phyloP scores from a whole-genome alignment of 2,888 invertebrate genomes.

The Nymphalis c-album region DNA sequence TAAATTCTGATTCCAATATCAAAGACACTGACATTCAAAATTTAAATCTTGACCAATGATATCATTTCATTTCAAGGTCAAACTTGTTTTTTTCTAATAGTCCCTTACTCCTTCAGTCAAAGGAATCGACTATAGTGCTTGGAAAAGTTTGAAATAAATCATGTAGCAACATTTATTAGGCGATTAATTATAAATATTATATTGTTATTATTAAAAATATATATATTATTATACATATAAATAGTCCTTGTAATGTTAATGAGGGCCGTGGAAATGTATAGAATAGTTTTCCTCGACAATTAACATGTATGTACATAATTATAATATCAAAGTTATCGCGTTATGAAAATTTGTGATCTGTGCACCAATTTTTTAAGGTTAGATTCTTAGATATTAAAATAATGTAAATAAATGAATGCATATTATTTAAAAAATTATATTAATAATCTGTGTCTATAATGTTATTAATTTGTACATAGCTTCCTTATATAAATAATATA shows the following conservation, averaged over 20 bases:
- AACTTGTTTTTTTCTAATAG: too few relatives aligned
- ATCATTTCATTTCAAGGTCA: too few relatives aligned
- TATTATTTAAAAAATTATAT: background rate
- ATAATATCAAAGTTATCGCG: slow-evolving; percentile 1
- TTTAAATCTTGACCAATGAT: too few relatives aligned
- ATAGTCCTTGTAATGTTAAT: background rate
- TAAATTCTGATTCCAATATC: too few relatives aligned
- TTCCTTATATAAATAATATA: slow-evolving; percentile 1
- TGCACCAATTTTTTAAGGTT: slow-evolving; percentile 6
- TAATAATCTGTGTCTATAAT: background rate
- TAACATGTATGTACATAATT: background rate
- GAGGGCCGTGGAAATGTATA: background rate
- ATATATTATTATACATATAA: background rate
- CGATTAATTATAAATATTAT: too few relatives aligned
- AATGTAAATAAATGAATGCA: background rate
- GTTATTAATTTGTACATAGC: background rate
- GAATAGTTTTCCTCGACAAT: background rate
- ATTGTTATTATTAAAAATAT: too few relatives aligned
- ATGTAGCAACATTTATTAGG: too few relatives aligned
- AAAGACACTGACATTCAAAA: too few relatives aligned
- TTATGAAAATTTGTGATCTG: slow-evolving; percentile 2
- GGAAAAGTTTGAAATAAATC: too few relatives aligned
- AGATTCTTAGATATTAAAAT: slow-evolving; percentile 1
- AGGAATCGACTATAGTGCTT: too few relatives aligned
- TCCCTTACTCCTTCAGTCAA: too few relatives aligned